These are phyloP conservation scores for Raphicerus campestris DNA, from an alignment of 2,113 vertebrate genomes.

Conservation along the genomic window DNA sequence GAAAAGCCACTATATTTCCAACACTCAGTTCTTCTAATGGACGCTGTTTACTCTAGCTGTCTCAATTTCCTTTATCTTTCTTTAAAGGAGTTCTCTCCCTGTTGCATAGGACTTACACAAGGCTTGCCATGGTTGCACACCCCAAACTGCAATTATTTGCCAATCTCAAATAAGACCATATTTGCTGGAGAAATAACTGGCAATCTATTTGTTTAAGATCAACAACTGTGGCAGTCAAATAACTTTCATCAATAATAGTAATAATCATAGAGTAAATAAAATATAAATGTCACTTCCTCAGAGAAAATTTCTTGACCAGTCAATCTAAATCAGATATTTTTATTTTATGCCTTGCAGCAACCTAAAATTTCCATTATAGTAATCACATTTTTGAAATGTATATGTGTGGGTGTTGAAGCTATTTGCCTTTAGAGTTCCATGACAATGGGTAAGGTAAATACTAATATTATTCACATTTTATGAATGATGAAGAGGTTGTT, in stretches of 20 bases:
- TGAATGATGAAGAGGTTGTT: not conserved
- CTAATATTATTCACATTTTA: not conserved
- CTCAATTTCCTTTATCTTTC: not conserved
- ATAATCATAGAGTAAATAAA: not conserved
- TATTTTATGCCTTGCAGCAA: not conserved
- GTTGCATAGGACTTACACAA: not conserved
- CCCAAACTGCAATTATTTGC: not conserved
- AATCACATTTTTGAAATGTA: not conserved
- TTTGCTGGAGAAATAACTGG: not conserved
- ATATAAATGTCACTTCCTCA: not conserved
- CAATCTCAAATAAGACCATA: not conserved
- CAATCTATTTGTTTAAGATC: not conserved
- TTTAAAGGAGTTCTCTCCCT: not conserved
- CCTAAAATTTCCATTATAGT: not conserved
- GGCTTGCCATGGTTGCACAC: not conserved
- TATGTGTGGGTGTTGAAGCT: not conserved
- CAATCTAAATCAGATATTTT: not conserved
- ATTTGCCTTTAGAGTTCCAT: not conserved
- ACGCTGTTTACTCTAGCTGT: not conserved
- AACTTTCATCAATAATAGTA: not conserved
- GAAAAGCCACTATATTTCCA: not conserved
- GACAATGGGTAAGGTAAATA: not conserved
- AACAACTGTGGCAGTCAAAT: not conserved
- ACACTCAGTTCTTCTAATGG: not conserved
- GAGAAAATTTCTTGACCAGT: not conserved